Evolutionary conservation across 2,797 vertebrate genomes (phyloP).

Genomic region (Scolopax bukidnonensis): DNA sequence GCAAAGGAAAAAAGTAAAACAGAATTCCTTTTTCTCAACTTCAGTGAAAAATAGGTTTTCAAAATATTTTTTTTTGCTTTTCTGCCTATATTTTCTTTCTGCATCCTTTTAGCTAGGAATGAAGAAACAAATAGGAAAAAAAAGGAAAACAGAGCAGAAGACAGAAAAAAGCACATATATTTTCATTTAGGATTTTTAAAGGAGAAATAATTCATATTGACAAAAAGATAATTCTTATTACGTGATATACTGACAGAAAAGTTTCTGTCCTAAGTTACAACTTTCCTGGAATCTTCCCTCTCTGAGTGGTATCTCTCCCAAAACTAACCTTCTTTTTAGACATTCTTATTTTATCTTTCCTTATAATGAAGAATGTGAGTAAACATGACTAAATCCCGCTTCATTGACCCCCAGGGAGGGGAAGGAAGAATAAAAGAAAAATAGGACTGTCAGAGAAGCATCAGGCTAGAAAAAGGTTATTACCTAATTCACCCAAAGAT

Average conservation of each 20-base stretch:
- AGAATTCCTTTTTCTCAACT: background rate
- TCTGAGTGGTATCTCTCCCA: background rate
- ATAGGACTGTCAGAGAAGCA: background rate
- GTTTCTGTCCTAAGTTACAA: background rate
- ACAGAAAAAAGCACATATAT: accelerated
- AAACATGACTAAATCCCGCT: background rate
- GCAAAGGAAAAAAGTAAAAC: background rate
- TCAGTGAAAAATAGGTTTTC: background rate
- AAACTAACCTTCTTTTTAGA: background rate
- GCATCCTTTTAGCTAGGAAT: background rate
- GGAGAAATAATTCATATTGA: background rate
- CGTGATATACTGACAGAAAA: background rate
- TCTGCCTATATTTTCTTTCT: background rate
- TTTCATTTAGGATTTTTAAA: background rate
- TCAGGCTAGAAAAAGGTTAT: background rate
- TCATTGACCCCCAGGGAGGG: background rate
- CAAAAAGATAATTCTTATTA: background rate
- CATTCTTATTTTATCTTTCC: background rate
- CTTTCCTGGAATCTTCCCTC: background rate
- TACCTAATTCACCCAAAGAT: background rate
- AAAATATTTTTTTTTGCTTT: background rate
- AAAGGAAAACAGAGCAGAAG: background rate
- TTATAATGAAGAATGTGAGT: background rate
- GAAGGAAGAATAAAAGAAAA: background rate
- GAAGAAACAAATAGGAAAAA: accelerated